Conservation (phyloP, 1,140 invertebrate species). For the Leptopilina boulardi region DNA sequence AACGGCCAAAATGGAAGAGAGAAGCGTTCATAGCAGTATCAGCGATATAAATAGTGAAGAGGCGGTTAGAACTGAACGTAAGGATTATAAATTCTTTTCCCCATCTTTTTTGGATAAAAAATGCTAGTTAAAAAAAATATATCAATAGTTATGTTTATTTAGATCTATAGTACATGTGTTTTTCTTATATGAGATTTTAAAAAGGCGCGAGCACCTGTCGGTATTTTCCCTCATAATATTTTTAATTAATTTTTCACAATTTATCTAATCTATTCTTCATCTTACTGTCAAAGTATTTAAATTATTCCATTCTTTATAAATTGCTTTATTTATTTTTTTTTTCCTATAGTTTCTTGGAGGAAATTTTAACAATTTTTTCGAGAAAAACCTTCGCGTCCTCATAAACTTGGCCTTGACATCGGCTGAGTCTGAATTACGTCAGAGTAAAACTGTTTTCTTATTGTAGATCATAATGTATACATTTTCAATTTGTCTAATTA, state of each 20-base stretch:
- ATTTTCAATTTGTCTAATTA: background rate
- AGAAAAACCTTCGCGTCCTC: slow-evolving; percentile 34
- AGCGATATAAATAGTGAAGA: slow-evolving; percentile 77
- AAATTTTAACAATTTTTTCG: background rate
- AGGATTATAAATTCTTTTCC: slow-evolving; percentile 53
- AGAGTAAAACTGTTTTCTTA: slow-evolving; percentile 31
- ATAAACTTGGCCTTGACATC: slow-evolving; percentile 40
- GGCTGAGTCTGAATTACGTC: slow-evolving; percentile 25
- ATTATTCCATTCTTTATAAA: background rate
- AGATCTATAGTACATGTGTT: background rate
- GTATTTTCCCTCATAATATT: background rate
- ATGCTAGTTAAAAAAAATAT: background rate
- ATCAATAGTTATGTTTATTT: background rate
- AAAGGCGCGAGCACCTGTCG: slow-evolving; percentile 33
- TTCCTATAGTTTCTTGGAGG: background rate
- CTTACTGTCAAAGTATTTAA: background rate
- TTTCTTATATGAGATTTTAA: background rate
- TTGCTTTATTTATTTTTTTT: background rate
- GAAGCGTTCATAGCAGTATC: slow-evolving; percentile 73
- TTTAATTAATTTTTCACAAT: background rate
- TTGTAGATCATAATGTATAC: background rate
- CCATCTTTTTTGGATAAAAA: background rate
- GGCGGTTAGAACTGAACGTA: slow-evolving; percentile 68
- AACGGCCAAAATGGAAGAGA: slow-evolving; percentile 75
- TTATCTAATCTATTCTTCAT: background rate